These are phyloP conservation scores for Trichonephila clavipes DNA, from an alignment of 1,140 invertebrate species.

Conservation along the genomic window DNA sequence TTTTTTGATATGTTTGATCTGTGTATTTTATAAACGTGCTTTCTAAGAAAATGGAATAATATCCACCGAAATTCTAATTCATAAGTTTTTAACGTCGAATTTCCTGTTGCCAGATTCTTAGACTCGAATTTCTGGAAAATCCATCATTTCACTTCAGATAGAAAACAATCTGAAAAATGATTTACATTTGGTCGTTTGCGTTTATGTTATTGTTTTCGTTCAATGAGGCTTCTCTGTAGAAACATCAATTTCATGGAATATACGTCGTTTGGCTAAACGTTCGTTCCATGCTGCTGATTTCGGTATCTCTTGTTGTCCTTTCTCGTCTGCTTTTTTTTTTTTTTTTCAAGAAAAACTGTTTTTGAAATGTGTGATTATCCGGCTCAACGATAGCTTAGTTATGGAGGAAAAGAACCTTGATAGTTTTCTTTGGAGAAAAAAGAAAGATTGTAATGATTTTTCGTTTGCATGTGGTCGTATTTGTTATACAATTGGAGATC, in stretches of 20 bases:
- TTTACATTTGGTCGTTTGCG: neutral
- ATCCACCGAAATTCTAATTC: too few relatives aligned
- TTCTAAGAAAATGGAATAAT: too few relatives aligned
- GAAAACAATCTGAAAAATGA: constrained; percentile 21
- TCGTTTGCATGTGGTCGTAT: neutral
- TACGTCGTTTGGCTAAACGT: constrained; percentile 36
- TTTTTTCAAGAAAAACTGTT: neutral
- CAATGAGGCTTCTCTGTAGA: constrained; percentile 6
- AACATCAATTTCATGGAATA: constrained; percentile 14
- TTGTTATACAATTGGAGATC: neutral
- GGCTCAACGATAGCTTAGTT: neutral
- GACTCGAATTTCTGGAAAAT: neutral
- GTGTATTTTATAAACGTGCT: too few relatives aligned
- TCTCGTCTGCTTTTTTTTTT: neutral
- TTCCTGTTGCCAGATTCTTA: neutral
- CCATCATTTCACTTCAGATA: neutral
- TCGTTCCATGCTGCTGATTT: constrained; percentile 17
- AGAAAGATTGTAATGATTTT: neutral
- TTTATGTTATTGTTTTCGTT: constrained; percentile 42
- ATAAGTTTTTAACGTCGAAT: neutral
- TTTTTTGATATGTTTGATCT: too few relatives aligned
- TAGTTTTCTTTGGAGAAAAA: constrained; percentile 18
- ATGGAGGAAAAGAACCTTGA: neutral
- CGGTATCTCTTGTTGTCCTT: neutral
- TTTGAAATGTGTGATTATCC: neutral